Conservation (phyloP, 2,797 vertebrate genomes). For the Cynopterus sphinx region DNA sequence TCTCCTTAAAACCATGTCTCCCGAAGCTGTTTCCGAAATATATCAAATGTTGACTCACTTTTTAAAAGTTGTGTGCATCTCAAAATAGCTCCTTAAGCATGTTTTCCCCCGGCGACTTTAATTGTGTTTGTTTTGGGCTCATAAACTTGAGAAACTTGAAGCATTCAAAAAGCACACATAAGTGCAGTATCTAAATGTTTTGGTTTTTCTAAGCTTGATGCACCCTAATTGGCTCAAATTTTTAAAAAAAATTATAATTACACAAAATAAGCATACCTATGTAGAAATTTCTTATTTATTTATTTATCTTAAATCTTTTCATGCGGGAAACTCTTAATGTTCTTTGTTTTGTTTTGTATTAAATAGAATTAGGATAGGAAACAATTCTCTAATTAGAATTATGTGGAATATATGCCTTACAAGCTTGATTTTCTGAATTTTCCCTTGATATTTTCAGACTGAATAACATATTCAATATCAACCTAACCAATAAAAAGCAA, state of each 20-base stretch:
- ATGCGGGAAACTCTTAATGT: constrained; percentile 57
- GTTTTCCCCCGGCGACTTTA: constrained; percentile 35
- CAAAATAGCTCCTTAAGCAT: constrained; percentile 44
- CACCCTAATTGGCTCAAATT: constrained; percentile 42
- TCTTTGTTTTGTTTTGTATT: constrained; percentile 51
- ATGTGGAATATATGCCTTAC: not conserved
- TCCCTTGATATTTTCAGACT: constrained; percentile 61
- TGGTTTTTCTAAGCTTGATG: constrained; percentile 47
- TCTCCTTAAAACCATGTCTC: not conserved
- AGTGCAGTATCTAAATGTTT: constrained; percentile 45
- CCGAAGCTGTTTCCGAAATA: not conserved
- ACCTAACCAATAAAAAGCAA: constrained; percentile 62
- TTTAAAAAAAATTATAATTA: constrained; percentile 70
- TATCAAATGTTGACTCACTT: constrained; percentile 44
- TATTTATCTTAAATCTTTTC: constrained; percentile 62
- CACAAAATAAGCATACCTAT: constrained; percentile 54
- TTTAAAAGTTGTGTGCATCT: constrained; percentile 32
- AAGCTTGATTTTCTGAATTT: constrained; percentile 62
- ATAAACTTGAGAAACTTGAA: constrained; percentile 32
- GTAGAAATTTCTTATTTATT: constrained; percentile 64
- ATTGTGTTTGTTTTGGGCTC: constrained; percentile 64
- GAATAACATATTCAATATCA: constrained; percentile 47
- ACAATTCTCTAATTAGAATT: constrained; percentile 60
- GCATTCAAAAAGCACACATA: constrained; percentile 25
- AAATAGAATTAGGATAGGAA: constrained; percentile 54